phyloP scores from a whole-genome alignment of 2,113 vertebrate genomes.

The Nerophis ophidion region DNA sequence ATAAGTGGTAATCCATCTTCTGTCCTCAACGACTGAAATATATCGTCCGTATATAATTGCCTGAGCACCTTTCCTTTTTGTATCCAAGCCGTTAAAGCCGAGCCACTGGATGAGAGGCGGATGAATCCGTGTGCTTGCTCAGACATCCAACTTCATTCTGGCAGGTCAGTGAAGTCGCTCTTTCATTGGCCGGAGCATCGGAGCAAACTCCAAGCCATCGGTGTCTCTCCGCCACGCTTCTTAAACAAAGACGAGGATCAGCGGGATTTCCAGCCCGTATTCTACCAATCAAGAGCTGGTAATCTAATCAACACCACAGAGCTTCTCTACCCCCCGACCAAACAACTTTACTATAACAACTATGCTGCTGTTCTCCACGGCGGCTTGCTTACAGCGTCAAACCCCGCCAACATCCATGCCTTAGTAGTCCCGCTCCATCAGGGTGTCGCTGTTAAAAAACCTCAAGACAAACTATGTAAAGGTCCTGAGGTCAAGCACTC shows the following conservation, averaged over 20 bases:
- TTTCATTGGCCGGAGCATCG: constrained; percentile 78
- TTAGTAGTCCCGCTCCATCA: constrained; percentile 19
- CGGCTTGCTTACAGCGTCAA: constrained; percentile 21
- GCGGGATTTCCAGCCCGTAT: constrained; percentile 36
- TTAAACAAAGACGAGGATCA: constrained; percentile 52
- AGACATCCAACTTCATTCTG: constrained; percentile 69
- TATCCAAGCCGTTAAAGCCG: constrained; percentile 88
- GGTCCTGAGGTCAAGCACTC: constrained; percentile 56
- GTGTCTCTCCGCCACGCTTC: constrained; percentile 72
- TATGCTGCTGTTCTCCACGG: constrained; percentile 33
- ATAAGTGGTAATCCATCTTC: constrained; percentile 68
- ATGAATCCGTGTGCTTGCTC: constrained; percentile 73
- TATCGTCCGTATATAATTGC: not conserved
- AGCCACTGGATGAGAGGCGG: constrained; percentile 86
- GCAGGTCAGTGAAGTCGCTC: constrained; percentile 76
- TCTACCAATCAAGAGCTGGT: constrained; percentile 41
- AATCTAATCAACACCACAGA: constrained; percentile 67
- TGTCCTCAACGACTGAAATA: not conserved
- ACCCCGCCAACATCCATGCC: constrained; percentile 27
- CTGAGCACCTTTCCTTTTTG: constrained; percentile 38
- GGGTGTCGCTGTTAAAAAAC: constrained; percentile 6
- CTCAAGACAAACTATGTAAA: constrained; percentile 48
- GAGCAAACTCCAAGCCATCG: constrained; percentile 75
- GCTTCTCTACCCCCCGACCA: constrained; percentile 68
- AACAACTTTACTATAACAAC: constrained; percentile 38